Conservation (phyloP, 2,797 vertebrate genomes). For the Sternotherus odoratus region DNA sequence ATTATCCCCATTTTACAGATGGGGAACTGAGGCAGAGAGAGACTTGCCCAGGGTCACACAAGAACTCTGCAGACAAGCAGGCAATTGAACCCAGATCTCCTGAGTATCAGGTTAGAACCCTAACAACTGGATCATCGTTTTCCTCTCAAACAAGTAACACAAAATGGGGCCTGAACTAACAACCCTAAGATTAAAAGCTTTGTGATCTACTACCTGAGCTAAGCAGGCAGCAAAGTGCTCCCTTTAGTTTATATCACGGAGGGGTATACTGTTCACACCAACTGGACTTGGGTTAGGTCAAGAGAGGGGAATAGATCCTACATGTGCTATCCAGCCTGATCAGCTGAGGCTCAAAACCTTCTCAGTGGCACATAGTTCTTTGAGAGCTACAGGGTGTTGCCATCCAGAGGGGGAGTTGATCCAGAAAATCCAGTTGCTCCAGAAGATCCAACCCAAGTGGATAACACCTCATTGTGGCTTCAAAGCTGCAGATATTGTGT, state of each 20-base stretch:
- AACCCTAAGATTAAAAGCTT: not conserved
- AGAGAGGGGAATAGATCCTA: not conserved
- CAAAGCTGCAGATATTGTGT: not conserved
- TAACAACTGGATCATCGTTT: not conserved
- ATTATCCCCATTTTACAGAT: not conserved
- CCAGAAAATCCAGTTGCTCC: not conserved
- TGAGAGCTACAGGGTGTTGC: not conserved
- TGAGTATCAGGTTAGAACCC: not conserved
- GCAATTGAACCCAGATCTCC: not conserved
- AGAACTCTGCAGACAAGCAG: not conserved
- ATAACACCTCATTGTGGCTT: not conserved
- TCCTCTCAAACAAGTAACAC: not conserved
- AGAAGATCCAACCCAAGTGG: not conserved
- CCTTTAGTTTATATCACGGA: not conserved
- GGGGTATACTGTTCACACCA: not conserved
- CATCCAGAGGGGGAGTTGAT: not conserved
- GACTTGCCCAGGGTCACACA: not conserved
- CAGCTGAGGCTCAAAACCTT: not conserved
- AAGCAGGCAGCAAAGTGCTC: not conserved
- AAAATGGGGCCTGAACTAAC: not conserved
- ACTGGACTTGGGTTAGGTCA: not conserved
- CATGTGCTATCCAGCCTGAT: not conserved
- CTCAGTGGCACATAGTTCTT: not conserved
- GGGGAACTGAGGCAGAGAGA: not conserved
- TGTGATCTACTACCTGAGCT: no score